These are phyloP conservation scores for Zaprionus bogoriensis DNA, from an alignment of 2,888 invertebrate species.

Conservation along the genomic window DNA sequence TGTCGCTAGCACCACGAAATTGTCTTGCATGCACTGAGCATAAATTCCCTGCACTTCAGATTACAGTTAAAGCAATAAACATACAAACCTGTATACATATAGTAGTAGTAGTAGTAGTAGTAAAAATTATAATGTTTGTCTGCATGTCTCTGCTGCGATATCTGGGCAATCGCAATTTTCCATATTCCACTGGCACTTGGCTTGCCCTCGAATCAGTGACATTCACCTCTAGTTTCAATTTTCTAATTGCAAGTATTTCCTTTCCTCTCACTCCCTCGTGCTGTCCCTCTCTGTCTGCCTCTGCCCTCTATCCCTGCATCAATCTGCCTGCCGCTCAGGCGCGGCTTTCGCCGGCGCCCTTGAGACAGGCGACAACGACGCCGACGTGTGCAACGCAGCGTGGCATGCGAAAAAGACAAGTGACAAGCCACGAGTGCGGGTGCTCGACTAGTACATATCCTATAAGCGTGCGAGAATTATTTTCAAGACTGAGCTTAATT, in stretches of 20 bases:
- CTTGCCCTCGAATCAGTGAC: background rate
- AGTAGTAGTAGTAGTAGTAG: no score
- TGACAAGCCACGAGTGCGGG: background rate
- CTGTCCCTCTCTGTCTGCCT: no score
- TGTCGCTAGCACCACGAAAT: background rate
- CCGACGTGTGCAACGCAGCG: slow-evolving; percentile 41
- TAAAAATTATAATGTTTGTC: no score
- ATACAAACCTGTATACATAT: no score
- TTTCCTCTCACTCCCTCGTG: background rate
- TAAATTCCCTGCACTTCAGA: no score
- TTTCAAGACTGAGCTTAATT: no score
- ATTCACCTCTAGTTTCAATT: slow-evolving; percentile 21
- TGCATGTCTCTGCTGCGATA: no score
- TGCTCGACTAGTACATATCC: background rate
- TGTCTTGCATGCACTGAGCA: background rate
- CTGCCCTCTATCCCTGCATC: background rate
- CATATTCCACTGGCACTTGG: background rate
- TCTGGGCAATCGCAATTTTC: background rate
- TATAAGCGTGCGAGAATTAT: no score
- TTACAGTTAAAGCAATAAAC: no score
- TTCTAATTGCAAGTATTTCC: slow-evolving; percentile 8
- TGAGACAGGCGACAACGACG: slow-evolving; percentile 46
- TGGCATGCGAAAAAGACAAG: background rate
- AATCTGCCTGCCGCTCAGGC: slow-evolving; percentile 1
- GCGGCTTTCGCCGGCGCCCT: slow-evolving; percentile 38